phyloP scores from a whole-genome alignment of 2,113 vertebrate species.

The Burhinus oedicnemus region DNA sequence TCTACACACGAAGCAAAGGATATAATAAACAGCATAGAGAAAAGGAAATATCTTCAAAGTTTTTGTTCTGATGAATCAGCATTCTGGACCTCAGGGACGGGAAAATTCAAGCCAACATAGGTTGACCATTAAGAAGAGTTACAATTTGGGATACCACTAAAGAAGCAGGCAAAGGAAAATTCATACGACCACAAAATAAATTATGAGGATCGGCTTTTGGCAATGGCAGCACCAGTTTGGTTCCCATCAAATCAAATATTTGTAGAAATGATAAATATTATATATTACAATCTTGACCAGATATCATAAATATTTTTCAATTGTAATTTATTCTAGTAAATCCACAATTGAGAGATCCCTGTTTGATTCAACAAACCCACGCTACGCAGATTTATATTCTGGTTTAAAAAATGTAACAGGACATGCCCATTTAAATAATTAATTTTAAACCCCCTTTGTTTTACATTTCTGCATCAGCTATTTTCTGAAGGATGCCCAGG shows the following conservation, averaged over 20 bases:
- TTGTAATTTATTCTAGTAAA: not conserved
- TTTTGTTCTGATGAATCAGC: constrained; percentile 62
- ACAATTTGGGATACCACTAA: constrained; percentile 57
- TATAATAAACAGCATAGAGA: constrained; percentile 51
- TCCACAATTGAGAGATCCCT: not conserved
- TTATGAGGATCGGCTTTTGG: not conserved
- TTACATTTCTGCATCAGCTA: not conserved
- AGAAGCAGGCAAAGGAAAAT: constrained; percentile 46
- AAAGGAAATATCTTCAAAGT: constrained; percentile 55
- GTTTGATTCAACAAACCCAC: not conserved
- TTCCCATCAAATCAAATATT: constrained; percentile 40
- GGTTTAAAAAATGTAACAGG: not conserved
- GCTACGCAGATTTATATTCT: not conserved
- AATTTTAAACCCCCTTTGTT: not conserved
- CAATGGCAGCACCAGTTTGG: not conserved
- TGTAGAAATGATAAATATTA: constrained; percentile 10
- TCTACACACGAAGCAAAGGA: constrained; percentile 8
- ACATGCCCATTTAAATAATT: not conserved
- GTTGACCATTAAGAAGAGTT: constrained; percentile 8
- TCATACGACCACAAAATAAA: constrained; percentile 37
- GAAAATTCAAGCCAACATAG: constrained; percentile 33
- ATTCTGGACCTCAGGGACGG: constrained; percentile 35
- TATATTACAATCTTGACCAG: not conserved
- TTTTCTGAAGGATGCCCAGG: not conserved
- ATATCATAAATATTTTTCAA: not conserved